phyloP scores from a whole-genome alignment of 2,113 vertebrate species.

The Cheilinus undulatus region DNA sequence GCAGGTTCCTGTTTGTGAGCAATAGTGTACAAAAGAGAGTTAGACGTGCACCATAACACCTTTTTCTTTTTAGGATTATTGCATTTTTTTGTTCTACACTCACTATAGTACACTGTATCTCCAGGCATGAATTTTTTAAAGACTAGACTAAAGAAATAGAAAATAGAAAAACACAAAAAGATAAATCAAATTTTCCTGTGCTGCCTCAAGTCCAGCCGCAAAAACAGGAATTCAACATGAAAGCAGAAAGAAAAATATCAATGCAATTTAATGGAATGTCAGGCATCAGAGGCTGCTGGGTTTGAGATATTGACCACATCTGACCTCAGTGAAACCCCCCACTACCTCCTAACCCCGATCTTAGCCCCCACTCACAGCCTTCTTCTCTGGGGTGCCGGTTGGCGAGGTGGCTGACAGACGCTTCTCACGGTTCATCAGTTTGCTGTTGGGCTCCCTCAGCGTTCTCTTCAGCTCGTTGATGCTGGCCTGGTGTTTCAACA shows the following conservation, averaged over 20 bases:
- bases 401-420: conserved; percentile 89
- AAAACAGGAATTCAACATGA: conserved; percentile 14
- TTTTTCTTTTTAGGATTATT: not conserved
- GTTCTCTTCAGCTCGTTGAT: conserved; percentile 98
- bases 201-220: not conserved
- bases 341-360: not conserved
- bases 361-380: conserved; percentile 78
- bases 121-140: conserved; percentile 20
- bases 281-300: conserved; percentile 20
- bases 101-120: not conserved
- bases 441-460: conserved; percentile 96
- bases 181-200: not conserved
- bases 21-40: not conserved
- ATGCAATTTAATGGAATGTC: conserved; percentile 28
- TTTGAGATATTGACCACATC: conserved; percentile 15
- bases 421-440: conserved; percentile 91
- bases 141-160: not conserved
- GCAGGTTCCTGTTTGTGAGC: not conserved
- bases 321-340: not conserved
- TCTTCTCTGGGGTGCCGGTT: conserved; percentile 90
- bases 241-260: conserved; percentile 27
- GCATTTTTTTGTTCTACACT: not conserved
- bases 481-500: conserved; percentile 98
- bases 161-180: not conserved
- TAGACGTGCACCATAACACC: not conserved